phyloP scores from a whole-genome alignment of 2,888 invertebrate genomes.

The Lithophane socia region DNA sequence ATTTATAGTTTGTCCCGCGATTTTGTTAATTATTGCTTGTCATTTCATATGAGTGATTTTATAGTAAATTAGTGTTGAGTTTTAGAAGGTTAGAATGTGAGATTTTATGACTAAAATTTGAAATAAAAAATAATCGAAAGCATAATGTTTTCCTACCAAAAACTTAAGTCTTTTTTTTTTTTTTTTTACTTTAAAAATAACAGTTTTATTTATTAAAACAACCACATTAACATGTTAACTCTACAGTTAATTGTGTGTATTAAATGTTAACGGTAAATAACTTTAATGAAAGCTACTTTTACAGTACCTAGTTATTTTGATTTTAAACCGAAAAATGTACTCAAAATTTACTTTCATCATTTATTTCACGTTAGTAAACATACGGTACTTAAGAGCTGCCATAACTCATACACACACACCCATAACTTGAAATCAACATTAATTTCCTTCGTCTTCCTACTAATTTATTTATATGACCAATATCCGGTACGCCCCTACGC shows the following conservation, averaged over 20 bases:
- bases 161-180: background rate
- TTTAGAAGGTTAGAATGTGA: constrained; percentile 1
- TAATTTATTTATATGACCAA: constrained; percentile 68
- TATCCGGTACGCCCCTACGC: constrained; percentile 65
- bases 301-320: background rate
- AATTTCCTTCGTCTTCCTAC: constrained; percentile 53
- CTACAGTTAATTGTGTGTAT: background rate
- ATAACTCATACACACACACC: constrained; percentile 1
- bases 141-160: background rate
- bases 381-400: background rate
- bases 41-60: constrained; percentile 17
- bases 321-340: background rate
- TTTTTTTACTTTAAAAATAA: background rate
- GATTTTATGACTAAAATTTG: background rate
- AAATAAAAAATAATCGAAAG: background rate
- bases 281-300: too few relatives aligned
- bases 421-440: constrained; percentile 46
- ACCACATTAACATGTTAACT: background rate
- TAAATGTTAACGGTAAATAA: background rate
- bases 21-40: constrained; percentile 44
- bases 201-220: background rate
- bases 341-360: background rate
- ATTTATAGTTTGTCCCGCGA: constrained; percentile 35
- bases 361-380: background rate
- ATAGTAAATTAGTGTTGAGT: constrained; percentile 20